Evolutionary conservation across 2,797 vertebrate genomes (phyloP).

Genomic region (Emys orbicularis): DNA sequence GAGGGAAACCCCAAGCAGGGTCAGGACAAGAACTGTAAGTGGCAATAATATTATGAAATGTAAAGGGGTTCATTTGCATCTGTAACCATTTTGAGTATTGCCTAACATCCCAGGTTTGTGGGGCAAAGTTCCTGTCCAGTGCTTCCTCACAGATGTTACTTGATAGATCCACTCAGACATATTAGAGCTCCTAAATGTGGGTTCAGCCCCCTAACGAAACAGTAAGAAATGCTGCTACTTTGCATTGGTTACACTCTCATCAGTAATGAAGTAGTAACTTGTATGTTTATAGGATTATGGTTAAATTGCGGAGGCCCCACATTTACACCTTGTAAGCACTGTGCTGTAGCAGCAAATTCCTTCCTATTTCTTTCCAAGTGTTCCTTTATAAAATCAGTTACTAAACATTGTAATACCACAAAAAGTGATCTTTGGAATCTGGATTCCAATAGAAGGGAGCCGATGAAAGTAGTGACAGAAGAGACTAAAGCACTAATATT

Average conservation of each 20-base stretch:
- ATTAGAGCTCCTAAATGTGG: accelerated
- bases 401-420: accelerated
- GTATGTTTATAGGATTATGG: not conserved
- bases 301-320: not conserved
- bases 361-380: accelerated
- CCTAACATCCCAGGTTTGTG: accelerated
- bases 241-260: not conserved
- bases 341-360: not conserved
- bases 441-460: not conserved
- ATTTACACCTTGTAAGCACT: not conserved
- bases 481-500: not conserved
- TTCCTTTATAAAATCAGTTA: not conserved
- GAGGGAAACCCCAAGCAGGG: constrained; percentile 78
- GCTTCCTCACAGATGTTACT: accelerated
- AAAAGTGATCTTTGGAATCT: accelerated
- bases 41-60: not conserved
- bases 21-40: constrained; percentile 87
- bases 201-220: not conserved
- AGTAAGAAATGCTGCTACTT: not conserved
- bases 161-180: accelerated
- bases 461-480: not conserved
- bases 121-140: accelerated
- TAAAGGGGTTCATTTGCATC: not conserved
- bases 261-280: not conserved
- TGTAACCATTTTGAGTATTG: not conserved